Evolutionary conservation across 2,797 vertebrate genomes (phyloP), one percentile per base, ranked within the genome.

Genomic region (Acrossocheilus fasciatus): DNA sequence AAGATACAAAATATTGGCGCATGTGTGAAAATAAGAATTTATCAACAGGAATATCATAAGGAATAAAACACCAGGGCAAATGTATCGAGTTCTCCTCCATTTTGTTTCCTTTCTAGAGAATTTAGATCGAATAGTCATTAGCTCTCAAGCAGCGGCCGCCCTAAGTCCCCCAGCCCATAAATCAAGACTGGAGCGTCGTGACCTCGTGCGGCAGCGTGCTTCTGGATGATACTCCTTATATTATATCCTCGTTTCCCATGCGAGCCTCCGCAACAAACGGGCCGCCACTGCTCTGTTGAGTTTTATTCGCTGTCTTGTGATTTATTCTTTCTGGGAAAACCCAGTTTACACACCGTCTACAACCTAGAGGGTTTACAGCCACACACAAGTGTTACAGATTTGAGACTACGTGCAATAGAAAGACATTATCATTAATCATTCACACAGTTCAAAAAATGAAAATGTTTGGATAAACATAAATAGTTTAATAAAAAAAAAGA

Each of bases 41-140:
- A 59, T 83, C 23, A 74, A 52, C 20, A 34, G 43, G 8, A 83
- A 69, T 52, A 52, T 81, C 11, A 81, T 50, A 66, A 66, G 64
- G 59, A 80, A 84, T 79, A 87, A 84, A 76, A 81, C 64, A 72
- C 23, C 12, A 6, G 41, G 76, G 20, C 39, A 84, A 89, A 76
- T 47, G 12, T 45, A 73, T 57, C 57, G 15, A 47, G 68, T 64
- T 36, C 91, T 92, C 91, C 89, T 90, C 88, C 82, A 84, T 91
- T 91, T 90, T 90, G 91, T 91, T 93, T 93, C 86, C 78, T 90
- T 90, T 41, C 64, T 69, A 91, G 81, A 88, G 85, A 91, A 90
- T 92, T 92, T 91, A 93, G 93, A 96, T 95, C 93, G 94, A 95
- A 95, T 89, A 94, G 94, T 96, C 95, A 96, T 96, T 96, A 96